A percentile compares a stretch with the other conserved stretches of the same genome.
Evolutionary conservation across 30 jellyfish, hydroid and myxozoan genomes (phyloP).

Genomic region (Sanderia malayensis): DNA sequence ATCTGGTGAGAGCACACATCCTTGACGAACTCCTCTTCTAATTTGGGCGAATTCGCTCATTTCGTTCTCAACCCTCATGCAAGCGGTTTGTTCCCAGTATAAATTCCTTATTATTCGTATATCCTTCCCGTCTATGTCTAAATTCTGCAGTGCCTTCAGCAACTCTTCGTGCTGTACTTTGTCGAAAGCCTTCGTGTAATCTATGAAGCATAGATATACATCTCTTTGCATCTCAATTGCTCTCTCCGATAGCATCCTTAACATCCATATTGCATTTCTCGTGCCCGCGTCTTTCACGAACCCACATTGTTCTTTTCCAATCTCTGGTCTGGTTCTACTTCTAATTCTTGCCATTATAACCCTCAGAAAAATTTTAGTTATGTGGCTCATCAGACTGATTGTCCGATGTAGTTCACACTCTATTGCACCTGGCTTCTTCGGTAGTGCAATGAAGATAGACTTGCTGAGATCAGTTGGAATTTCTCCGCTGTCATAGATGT

Average conservation of each 20-base stretch:
- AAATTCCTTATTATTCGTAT: conserved; percentile 20
- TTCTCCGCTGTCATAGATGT: conserved; percentile 14
- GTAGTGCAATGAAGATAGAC: conserved; percentile 21
- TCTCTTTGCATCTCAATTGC: conserved; percentile 26
- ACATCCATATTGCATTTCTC: conserved; percentile 21
- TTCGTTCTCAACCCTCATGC: conserved; percentile 14
- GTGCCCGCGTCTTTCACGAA: conserved; percentile 30
- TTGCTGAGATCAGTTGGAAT: conserved; percentile 21
- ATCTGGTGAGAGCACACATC: conserved; percentile 42
- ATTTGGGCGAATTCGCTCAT: conserved; percentile 27
- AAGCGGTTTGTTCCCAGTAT: conserved; percentile 51
- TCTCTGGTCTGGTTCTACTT: conserved; percentile 7
- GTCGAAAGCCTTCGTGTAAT: conserved; percentile 41
- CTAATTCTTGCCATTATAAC: conserved; percentile 12
- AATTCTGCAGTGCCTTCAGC: neutral
- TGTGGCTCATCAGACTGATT: conserved; percentile 30
- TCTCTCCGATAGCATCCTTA: conserved; percentile 23
- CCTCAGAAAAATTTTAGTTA: conserved; percentile 6
- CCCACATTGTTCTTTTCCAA: conserved; percentile 20
- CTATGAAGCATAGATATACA: conserved; percentile 23
- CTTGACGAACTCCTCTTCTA: conserved; percentile 43
- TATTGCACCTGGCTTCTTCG: conserved; percentile 19
- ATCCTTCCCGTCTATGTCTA: conserved; percentile 39
- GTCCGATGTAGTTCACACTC: conserved; percentile 34
- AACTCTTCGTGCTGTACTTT: conserved; percentile 37